Conservation (phyloP, 2,797 vertebrate species). For the Psittacula derbiana region DNA sequence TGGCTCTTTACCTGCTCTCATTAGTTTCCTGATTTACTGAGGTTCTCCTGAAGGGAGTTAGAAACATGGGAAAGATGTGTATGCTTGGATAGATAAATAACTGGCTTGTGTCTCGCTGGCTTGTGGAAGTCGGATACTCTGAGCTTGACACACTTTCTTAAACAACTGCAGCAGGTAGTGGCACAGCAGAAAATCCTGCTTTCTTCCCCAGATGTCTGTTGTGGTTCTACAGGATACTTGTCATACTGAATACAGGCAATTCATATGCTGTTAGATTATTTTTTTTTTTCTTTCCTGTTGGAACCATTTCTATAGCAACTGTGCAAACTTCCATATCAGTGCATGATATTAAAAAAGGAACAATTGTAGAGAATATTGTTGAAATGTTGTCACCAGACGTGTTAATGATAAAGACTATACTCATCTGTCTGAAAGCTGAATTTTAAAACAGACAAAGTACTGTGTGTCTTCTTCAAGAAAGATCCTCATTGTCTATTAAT, state of each 20-base stretch:
- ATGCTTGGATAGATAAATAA: neutral
- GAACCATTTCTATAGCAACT: neutral
- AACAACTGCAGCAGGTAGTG: neutral
- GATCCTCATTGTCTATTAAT: neutral
- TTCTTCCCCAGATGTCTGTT: neutral
- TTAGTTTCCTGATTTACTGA: neutral
- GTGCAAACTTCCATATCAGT: neutral
- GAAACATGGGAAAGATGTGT: neutral
- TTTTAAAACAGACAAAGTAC: neutral
- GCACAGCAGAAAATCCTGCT: neutral
- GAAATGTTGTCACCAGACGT: neutral
- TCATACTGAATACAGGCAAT: neutral
- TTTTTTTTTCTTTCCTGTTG: neutral
- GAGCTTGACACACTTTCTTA: neutral
- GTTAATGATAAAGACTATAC: neutral
- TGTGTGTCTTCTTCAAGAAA: neutral
- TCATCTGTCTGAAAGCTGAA: neutral
- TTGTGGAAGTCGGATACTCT: neutral
- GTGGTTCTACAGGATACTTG: neutral
- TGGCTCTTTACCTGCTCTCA: neutral
- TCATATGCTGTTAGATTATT: neutral
- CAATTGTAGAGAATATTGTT: neutral
- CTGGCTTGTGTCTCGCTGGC: neutral
- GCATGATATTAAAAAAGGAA: neutral
- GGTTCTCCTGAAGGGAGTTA: neutral